phyloP scores from a whole-genome alignment of 2,113 vertebrate genomes.

The Spheniscus mendiculus region DNA sequence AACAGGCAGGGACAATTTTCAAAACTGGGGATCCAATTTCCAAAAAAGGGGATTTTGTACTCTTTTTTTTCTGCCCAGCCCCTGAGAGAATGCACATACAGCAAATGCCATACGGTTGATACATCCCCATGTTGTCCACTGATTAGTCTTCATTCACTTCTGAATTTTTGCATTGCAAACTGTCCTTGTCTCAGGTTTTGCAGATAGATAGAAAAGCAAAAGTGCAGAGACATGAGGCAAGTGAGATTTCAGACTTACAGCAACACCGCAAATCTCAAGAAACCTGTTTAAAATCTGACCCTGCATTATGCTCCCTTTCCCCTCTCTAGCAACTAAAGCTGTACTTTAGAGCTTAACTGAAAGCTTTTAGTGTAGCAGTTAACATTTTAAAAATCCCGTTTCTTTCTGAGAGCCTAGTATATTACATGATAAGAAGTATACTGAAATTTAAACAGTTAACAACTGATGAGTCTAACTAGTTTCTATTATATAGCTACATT shows the following conservation, averaged over 20 bases:
- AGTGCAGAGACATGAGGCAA: background rate
- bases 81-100: background rate
- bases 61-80: background rate
- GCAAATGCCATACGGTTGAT: background rate
- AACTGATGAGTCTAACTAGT: background rate
- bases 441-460: background rate
- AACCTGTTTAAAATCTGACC: background rate
- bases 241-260: background rate
- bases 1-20: background rate
- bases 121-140: rapidly evolving
- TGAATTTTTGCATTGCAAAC: background rate
- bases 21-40: background rate
- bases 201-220: background rate
- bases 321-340: background rate
- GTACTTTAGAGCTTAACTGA: background rate
- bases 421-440: background rate
- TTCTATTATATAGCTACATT: background rate
- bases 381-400: background rate
- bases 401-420: background rate
- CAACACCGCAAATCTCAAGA: background rate
- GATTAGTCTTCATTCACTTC: background rate
- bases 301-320: background rate
- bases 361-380: background rate
- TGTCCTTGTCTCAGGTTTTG: background rate
- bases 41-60: background rate